Evolutionary conservation across 2,797 vertebrate species (phyloP).

Genomic region (Acanthis flammea): DNA sequence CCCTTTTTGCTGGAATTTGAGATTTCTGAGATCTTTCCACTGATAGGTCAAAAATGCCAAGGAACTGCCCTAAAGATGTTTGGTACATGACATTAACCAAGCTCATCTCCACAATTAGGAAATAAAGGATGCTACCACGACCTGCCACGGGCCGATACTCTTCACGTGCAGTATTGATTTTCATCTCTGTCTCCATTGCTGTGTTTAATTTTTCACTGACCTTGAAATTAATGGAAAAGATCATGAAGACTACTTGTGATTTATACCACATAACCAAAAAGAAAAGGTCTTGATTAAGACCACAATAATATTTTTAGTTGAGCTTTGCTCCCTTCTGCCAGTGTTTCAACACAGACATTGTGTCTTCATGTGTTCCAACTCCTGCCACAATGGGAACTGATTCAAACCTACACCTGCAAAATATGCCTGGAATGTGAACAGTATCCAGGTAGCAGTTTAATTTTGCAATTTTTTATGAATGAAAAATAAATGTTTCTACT

Average conservation of each 20-base stretch:
- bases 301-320: not conserved
- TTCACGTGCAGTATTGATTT: constrained; percentile 85
- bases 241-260: not conserved
- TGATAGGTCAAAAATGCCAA: constrained; percentile 83
- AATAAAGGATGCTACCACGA: constrained; percentile 87
- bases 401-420: not conserved
- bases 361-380: not conserved
- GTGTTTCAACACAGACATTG: not conserved
- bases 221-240: constrained; percentile 61
- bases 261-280: not conserved
- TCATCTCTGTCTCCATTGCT: constrained; percentile 79
- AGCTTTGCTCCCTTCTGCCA: not conserved
- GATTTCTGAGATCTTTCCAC: constrained; percentile 79
- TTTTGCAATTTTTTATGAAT: not conserved
- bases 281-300: constrained; percentile 1
- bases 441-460: not conserved
- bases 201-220: constrained; percentile 82
- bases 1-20: constrained; percentile 81
- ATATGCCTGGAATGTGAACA: not conserved
- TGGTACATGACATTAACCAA: constrained; percentile 88
- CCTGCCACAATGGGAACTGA: not conserved
- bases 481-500: not conserved
- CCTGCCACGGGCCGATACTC: constrained; percentile 85
- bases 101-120: constrained; percentile 88
- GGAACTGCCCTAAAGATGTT: constrained; percentile 84